Base-by-base conservation (phyloP, 2,113 vertebrate genomes). In the Platichthys flesus region DNA sequence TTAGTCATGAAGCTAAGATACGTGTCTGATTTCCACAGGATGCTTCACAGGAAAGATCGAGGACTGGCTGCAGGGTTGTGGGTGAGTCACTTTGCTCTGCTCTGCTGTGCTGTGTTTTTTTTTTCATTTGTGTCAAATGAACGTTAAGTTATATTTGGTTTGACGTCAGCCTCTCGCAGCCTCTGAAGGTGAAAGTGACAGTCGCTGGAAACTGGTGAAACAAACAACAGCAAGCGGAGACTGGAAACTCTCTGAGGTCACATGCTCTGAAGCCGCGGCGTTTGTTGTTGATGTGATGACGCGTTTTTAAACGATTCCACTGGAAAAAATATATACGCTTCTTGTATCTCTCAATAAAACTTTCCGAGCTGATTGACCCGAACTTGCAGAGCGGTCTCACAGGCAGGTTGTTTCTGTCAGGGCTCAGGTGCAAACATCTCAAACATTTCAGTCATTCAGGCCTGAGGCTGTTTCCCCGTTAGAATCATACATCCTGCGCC, bases 31-130 rank as follows among this genome's bases (percentile, higher is more conserved):
- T 86, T 93, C 89, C 79, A 87, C 92, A 96, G 95, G 93, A 78
- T 93, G 90, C 83, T 66, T 87, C 67, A 78, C 82, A 67, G 92
- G 92, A 91, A 95, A 95, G 86, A 94, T 95, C 68, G 93, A 93
- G 89, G 92, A 65, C 74, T 95, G 95, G 95, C 94, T 96, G 57
- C 89, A 84, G 62, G 65, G 86, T 35, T 95, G 94, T 56, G 93
- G 95, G 96, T 96, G 90, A 95, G 95, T 93, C 21, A 71, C 1
- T 58, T 62, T 2, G 20, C 51, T 54, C 14, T 37, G 3, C 55
- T 24, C 14, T 37, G 3, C 55, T 24, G 10, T 2, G 18, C 7
- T 58, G 13, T 59, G 67, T 79, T 74, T 56, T 70, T 56, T 24
- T 24, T 24, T 67, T 15, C 31, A 7, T 51, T 70, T 61, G 12